phyloP scores from a whole-genome alignment of 2,888 invertebrate species.

The Macrosiphum euphorbiae region DNA sequence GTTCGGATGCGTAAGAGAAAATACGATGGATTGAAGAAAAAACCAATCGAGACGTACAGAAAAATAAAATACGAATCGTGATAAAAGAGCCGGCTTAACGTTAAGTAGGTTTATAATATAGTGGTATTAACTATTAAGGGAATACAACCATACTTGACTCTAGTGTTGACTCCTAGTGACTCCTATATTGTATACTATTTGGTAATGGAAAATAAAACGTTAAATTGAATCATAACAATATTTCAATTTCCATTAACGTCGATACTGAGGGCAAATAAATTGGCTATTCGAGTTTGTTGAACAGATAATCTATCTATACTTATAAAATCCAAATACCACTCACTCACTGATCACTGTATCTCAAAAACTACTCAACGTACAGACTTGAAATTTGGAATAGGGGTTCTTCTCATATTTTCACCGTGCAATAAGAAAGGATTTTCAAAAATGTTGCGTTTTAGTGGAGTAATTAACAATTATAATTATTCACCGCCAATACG shows the following conservation, averaged over 20 bases:
- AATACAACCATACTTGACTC: not conserved
- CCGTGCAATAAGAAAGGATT: too few species aligned
- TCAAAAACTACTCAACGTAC: too few species aligned
- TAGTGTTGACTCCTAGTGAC: too few species aligned
- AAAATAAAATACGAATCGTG: not conserved
- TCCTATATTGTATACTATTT: not conserved
- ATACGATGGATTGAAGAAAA: not conserved
- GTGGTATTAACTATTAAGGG: not conserved
- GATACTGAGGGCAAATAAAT: not conserved
- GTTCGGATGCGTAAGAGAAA: not conserved
- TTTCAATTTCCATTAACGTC: not conserved
- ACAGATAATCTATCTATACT: too few species aligned
- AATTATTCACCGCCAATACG: too few species aligned
- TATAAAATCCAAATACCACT: too few species aligned
- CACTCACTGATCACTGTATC: too few species aligned
- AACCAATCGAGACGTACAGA: not conserved
- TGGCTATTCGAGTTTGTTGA: not conserved
- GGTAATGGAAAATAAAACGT: not conserved
- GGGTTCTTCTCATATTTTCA: too few species aligned
- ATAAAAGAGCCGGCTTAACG: not conserved
- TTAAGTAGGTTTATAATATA: not conserved
- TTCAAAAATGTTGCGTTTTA: too few species aligned
- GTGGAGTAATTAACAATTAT: too few species aligned
- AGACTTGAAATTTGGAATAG: too few species aligned
- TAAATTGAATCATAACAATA: not conserved